Percentiles rank a stretch among this genome's conserved stretches.
phyloP scores from a whole-genome alignment of 2,113 vertebrate species.

The Piaya cayana region DNA sequence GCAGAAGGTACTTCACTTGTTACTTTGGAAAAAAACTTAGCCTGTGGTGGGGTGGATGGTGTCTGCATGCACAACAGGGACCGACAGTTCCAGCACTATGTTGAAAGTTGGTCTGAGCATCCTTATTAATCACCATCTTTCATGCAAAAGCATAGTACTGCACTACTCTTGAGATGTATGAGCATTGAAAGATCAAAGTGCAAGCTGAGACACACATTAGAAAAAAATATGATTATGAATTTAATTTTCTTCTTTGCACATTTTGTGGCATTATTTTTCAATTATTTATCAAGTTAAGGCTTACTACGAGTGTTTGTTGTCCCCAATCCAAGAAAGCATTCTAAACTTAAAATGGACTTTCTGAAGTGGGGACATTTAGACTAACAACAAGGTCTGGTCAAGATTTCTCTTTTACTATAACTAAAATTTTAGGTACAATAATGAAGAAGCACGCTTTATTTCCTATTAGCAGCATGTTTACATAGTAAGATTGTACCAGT shows the following conservation, averaged over 20 bases:
- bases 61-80: neutral
- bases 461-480: neutral
- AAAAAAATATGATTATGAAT: neutral
- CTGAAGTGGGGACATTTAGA: neutral
- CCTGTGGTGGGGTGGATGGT: neutral
- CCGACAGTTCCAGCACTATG: neutral
- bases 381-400: neutral
- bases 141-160: neutral
- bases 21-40: neutral
- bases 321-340: neutral
- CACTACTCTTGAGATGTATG: neutral
- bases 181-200: neutral
- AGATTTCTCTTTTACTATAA: neutral
- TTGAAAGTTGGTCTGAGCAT: neutral
- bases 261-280: neutral
- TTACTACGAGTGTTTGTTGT: neutral
- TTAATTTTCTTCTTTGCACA: neutral
- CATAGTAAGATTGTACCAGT: neutral
- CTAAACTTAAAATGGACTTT: neutral
- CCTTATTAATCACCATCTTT: neutral
- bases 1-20: constrained; percentile 84
- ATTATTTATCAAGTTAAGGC: neutral
- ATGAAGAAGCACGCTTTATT: neutral
- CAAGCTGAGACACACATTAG: neutral
- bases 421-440: neutral